Evolutionary conservation across 2,113 vertebrate genomes (phyloP).

Genomic region (Apistogramma diplotaenia): DNA sequence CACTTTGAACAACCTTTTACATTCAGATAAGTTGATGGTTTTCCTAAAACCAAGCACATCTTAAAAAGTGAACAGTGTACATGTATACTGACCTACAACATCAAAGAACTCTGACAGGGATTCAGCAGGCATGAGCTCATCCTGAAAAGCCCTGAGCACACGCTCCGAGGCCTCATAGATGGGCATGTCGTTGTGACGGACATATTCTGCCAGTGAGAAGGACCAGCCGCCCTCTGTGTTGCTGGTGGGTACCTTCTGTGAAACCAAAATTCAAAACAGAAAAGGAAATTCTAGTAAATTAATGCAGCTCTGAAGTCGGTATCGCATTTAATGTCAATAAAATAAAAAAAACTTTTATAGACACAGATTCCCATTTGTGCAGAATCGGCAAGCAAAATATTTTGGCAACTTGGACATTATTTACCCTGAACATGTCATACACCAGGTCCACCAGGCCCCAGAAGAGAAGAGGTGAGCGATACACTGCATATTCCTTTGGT

Average conservation of each 20-base stretch:
- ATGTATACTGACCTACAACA: slow-evolving; percentile 85
- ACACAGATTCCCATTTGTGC: background rate
- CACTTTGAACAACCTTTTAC: background rate
- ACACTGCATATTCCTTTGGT: slow-evolving; percentile 90
- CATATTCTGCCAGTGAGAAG: slow-evolving; percentile 96
- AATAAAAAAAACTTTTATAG: background rate
- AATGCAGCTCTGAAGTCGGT: background rate
- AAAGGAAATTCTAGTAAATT: background rate
- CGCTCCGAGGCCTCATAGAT: slow-evolving; percentile 95
- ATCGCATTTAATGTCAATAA: background rate
- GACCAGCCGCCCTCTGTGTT: slow-evolving; percentile 99
- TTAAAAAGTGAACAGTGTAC: background rate
- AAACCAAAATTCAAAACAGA: background rate
- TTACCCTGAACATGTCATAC: slow-evolving; percentile 97
- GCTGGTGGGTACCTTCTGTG: slow-evolving; percentile 95
- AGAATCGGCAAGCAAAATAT: background rate
- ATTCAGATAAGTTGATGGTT: background rate
- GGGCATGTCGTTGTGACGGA: slow-evolving; percentile 98
- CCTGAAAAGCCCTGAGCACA: slow-evolving; percentile 95
- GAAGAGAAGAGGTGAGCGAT: slow-evolving; percentile 95
- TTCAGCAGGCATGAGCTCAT: slow-evolving; percentile 98
- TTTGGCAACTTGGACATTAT: background rate
- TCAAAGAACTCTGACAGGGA: slow-evolving; percentile 93
- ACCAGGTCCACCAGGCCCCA: slow-evolving; percentile 97
- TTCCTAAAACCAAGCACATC: background rate